phyloP scores from a whole-genome alignment of 2,113 vertebrate genomes.

The Dromiciops gliroides region DNA sequence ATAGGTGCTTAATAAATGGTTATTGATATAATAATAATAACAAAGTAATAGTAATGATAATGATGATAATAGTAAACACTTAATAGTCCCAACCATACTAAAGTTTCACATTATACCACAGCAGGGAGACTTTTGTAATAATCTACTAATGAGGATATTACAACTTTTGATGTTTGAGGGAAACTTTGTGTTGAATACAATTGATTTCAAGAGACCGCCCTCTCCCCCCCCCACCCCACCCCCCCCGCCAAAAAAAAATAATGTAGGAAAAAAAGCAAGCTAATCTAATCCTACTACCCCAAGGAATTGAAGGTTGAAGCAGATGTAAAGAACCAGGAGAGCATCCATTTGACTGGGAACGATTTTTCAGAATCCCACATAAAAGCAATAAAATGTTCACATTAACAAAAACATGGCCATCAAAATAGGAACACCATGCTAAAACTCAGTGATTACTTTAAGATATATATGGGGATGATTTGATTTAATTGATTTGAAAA shows the following conservation, averaged over 20 bases:
- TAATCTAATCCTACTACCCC: neutral
- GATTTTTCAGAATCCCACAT: neutral
- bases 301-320: neutral
- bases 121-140: neutral
- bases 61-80: no score
- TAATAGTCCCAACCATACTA: neutral
- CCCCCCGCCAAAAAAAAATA: neutral
- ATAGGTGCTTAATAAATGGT: no score
- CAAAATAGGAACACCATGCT: neutral
- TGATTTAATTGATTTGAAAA: slow-evolving; percentile 32
- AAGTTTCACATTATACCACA: neutral
- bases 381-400: neutral
- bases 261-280: neutral
- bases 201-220: neutral
- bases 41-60: no score
- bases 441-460: slow-evolving; percentile 15
- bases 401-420: neutral
- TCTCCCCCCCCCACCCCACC: neutral
- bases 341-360: neutral
- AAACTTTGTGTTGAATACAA: neutral
- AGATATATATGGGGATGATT: slow-evolving; percentile 34
- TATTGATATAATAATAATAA: no score
- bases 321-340: neutral
- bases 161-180: neutral
- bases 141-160: neutral